A percentile compares a stretch with the other conserved stretches of the same genome.
phyloP scores from a whole-genome alignment of 2,113 vertebrate species.

The Halcyon senegalensis region DNA sequence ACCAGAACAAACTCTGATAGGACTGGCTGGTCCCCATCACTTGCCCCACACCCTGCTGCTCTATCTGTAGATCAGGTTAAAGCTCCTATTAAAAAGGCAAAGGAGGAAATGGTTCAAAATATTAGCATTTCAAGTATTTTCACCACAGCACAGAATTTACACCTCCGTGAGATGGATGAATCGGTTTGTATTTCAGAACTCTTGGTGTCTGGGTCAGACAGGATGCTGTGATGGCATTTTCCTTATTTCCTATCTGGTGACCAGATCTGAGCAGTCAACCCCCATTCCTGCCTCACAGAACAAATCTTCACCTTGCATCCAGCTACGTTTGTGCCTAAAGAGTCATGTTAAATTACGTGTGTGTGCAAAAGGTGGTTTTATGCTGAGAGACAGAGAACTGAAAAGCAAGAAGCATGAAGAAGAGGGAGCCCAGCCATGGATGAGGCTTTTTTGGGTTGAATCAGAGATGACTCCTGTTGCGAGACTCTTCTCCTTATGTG shows the following conservation, averaged over 20 bases:
- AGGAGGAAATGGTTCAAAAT: background rate
- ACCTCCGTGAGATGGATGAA: accelerated
- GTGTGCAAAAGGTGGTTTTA: background rate
- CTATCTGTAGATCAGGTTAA: background rate
- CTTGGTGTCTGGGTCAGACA: background rate
- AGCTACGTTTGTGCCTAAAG: background rate
- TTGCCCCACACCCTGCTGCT: background rate
- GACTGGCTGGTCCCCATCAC: background rate
- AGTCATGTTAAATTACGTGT: accelerated
- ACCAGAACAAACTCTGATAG: background rate
- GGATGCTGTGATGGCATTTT: accelerated
- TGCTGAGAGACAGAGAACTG: background rate
- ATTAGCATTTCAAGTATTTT: background rate
- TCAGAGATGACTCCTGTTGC: background rate
- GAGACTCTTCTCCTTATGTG: background rate
- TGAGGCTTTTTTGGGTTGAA: background rate
- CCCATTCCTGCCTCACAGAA: accelerated
- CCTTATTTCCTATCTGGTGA: background rate
- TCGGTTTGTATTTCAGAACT: background rate
- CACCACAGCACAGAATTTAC: background rate
- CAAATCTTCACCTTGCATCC: background rate
- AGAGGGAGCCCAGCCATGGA: background rate
- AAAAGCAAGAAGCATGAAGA: background rate
- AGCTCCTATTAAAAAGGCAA: background rate
- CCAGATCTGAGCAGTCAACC: background rate